Conservation (phyloP, 2,888 invertebrate species). For the Chelonus formosanus region DNA sequence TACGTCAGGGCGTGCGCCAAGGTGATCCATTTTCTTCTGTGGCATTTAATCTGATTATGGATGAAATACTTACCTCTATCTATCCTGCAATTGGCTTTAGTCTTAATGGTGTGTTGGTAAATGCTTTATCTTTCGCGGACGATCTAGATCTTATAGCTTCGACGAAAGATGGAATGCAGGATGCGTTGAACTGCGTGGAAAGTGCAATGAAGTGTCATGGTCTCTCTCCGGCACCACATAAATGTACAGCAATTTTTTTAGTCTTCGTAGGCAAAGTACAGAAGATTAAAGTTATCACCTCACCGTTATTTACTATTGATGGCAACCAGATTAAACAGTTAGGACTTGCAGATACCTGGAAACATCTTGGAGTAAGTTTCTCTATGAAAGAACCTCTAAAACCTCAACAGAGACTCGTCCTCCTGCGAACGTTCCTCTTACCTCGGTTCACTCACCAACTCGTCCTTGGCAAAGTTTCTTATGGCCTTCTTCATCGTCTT, state of each 20-base stretch:
- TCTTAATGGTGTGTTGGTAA: slow-evolving; percentile 4
- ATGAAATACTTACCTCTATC: slow-evolving; percentile 24
- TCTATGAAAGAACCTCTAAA: neutral
- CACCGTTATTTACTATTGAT: no score
- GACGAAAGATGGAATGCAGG: slow-evolving; percentile 25
- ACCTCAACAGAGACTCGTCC: neutral
- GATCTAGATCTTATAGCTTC: slow-evolving; percentile 34
- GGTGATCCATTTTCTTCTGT: slow-evolving; percentile 40
- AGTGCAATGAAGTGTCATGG: slow-evolving; percentile 3
- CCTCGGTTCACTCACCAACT: slow-evolving; percentile 9
- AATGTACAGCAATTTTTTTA: no score
- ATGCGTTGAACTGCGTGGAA: neutral
- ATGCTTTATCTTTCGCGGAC: slow-evolving; percentile 39
- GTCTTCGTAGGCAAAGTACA: no score
- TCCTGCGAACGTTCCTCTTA: slow-evolving; percentile 15
- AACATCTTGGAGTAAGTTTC: no score
- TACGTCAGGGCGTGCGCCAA: slow-evolving; percentile 31
- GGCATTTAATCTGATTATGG: slow-evolving; percentile 37
- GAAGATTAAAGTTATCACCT: no score
- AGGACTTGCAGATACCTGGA: no score
- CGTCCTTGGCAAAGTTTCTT: neutral
- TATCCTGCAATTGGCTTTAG: slow-evolving; percentile 23
- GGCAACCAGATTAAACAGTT: no score
- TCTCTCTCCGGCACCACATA: neutral
- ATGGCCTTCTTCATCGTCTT: neutral